Evolutionary conservation across 2,797 vertebrate genomes (phyloP), one percentile per base, ranked within the genome.

Genomic region (Cyclopterus lumpus): DNA sequence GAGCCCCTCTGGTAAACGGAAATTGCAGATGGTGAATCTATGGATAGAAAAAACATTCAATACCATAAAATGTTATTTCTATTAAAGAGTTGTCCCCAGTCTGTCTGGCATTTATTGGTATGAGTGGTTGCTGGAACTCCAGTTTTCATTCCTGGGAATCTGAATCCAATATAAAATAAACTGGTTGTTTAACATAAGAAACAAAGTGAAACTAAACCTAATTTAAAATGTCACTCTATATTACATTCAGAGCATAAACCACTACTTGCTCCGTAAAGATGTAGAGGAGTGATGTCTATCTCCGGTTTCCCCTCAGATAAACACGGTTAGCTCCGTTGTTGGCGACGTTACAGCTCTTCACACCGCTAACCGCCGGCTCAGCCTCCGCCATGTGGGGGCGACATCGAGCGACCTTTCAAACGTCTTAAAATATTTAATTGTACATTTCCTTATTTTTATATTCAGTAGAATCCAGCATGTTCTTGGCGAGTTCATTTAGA

Each of bases 61-160:
- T 42, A 60, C 67, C 14, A 67, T 63, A 70, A 75, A 75, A 73
- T 40, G 48, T 20, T 0, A 75, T 83, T 79, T 84, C 67, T 81
- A 71, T 58, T 72, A 66, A 82, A 65, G 55, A 36, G 16, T 49
- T 46, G 72, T 75, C 76, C 63, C 59, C 71, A 72, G 68, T 59
- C 61, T 59, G 72, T 84, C 79, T 82, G 85, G 85, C 85, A 73
- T 90, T 88, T 88, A 91, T 86, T 82, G 81, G 38, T 73, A 78
- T 1, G 53, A 81, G 61, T 59, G 60, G n/a, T n/a, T n/a, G n/a
- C n/a, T n/a, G 77, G 65, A 81, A 75, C 26, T 49, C 46, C 57
- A 22, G 42, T 68, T 73, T 76, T 76, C 60, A 73, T 83, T 63
- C 61, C 49, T n/a, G 24, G 40, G 28, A 68, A 58, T 61, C 1